Conservation (phyloP, 1,140 invertebrate genomes). For the Monochamus saltuarius region DNA sequence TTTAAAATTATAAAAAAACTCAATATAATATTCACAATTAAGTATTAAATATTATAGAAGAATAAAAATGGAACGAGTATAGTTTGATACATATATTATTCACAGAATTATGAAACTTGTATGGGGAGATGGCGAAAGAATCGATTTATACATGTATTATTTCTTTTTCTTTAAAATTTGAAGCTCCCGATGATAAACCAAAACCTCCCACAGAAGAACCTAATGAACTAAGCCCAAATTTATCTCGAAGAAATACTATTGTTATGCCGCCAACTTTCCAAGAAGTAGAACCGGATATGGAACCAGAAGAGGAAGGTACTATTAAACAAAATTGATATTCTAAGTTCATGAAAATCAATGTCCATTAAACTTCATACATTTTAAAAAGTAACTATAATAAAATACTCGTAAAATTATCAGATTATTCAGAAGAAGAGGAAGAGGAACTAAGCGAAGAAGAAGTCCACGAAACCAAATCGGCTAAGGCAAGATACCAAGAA, state of each 20-base stretch:
- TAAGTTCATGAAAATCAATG: background rate
- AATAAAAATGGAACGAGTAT: no score
- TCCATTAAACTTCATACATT: constrained; percentile 1
- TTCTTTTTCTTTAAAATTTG: no score
- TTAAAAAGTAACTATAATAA: background rate
- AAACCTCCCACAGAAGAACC: background rate
- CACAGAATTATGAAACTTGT: no score
- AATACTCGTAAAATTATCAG: constrained; percentile 29
- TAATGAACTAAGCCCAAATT: constrained; percentile 3
- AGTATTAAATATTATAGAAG: no score
- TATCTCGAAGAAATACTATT: constrained; percentile 51
- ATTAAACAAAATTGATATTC: background rate
- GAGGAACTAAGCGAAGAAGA: constrained; percentile 43
- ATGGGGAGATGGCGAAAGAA: no score
- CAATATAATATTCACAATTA: no score
- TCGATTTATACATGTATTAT: no score
- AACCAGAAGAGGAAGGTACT: constrained; percentile 44
- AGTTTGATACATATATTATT: no score
- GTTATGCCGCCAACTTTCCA: constrained; percentile 50
- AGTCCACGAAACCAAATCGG: constrained; percentile 23
- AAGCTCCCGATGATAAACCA: constrained; percentile 5
- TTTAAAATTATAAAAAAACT: no score
- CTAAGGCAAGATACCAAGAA: constrained; percentile 42
- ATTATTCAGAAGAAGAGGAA: constrained; percentile 51
- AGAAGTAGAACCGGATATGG: constrained; percentile 45